phyloP scores from a whole-genome alignment of 2,113 vertebrate species.

The Grantiella picta region DNA sequence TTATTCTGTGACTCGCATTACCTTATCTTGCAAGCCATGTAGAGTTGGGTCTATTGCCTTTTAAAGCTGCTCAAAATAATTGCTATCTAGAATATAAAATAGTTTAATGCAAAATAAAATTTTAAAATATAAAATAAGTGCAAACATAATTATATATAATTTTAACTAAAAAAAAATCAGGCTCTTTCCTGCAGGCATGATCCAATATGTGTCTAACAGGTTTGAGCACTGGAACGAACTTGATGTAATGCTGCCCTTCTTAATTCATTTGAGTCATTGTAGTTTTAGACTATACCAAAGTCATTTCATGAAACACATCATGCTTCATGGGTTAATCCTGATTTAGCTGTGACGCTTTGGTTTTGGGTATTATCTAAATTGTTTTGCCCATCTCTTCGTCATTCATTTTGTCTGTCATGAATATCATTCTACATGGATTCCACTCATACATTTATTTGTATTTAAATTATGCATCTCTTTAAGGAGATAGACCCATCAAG shows the following conservation, averaged over 20 bases:
- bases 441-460: slow-evolving; percentile 16
- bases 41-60: background rate
- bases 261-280: background rate
- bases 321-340: slow-evolving; percentile 49
- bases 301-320: slow-evolving; percentile 4
- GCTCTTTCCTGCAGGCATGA: background rate
- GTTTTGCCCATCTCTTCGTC: slow-evolving; percentile 12
- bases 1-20: background rate
- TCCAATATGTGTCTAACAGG: background rate
- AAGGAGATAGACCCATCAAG: slow-evolving; percentile 13
- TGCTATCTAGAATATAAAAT: background rate
- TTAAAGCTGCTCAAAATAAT: background rate
- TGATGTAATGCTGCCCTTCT: background rate
- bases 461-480: slow-evolving; percentile 35
- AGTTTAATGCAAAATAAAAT: background rate
- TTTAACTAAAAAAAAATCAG: background rate
- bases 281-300: background rate
- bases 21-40: background rate
- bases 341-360: slow-evolving; percentile 21
- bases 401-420: background rate
- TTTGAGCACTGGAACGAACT: background rate
- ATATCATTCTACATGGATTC: background rate
- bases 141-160: background rate
- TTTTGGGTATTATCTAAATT: slow-evolving; percentile 48
- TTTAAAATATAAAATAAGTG: background rate